Evolutionary conservation across 1,140 invertebrate species (phyloP), one percentile per base, ranked within the genome.

Genomic region (Tenebrio molitor): DNA sequence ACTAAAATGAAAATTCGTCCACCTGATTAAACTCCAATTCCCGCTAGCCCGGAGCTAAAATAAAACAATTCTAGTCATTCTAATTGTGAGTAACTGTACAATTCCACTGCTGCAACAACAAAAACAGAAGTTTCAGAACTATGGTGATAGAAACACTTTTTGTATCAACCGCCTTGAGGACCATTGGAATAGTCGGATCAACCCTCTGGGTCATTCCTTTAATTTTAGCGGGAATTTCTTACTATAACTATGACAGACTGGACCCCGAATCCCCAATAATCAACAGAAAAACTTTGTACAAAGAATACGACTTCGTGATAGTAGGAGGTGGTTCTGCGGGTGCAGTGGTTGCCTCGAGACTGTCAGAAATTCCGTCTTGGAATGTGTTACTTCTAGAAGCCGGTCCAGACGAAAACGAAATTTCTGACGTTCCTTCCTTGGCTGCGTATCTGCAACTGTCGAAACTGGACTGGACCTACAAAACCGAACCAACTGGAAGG

Each of bases 271-370:
- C 90, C 0, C 87, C 88, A 23, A 86, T 89, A 0, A 86, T 90
- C 44, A 86, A 92, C 72, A 85, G 84, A 19, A 82, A 86, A 73
- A 85, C 84, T 41, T 71, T 87, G 0, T 81, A 85, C 33, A 44
- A 39, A 63, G 91, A 94, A 75, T 96, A 96, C 79, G 95, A 96
- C 79, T 95, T 95, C 77, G 87, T 96, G 0, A 87, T 95, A 21
- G 87, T 99, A 8, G 97, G 97, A 1, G 96, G 93, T 1, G 97
- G 97, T 1, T 96, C 95, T 0, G 94, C 95, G 0, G 96, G 97
- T 0, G 94, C 95, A 0, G 97, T 99, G 2, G 87, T 99, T 0
- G 96, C 97, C 0, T 97, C 90, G 78, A 88, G 97, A 7, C 84
- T 99, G 17, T 93, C 93, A 0, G 97, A 98, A 81, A 83, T 93